These are phyloP conservation scores for Tympanuchus pallidicinctus DNA, from an alignment of 2,113 vertebrate species.

Conservation along the genomic window DNA sequence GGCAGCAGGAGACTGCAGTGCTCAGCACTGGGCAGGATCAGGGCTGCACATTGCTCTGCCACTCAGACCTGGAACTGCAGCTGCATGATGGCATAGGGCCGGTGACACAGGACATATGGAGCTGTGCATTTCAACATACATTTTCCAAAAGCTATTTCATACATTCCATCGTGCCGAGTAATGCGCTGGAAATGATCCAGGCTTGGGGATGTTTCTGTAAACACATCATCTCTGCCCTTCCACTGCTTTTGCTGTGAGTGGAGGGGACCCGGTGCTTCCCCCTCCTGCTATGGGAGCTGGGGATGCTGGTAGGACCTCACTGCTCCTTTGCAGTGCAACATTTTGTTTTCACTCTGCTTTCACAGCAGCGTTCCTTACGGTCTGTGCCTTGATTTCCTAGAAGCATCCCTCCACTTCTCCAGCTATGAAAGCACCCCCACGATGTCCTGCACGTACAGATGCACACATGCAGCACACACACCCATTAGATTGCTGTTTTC, in stretches of 20 bases:
- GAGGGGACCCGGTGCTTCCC: constrained; percentile 34
- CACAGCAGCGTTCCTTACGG: background rate
- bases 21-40: background rate
- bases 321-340: background rate
- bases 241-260: background rate
- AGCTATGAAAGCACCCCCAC: constrained; percentile 61
- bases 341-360: background rate
- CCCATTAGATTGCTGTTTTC: background rate
- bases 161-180: constrained; percentile 43
- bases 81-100: background rate
- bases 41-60: accelerated
- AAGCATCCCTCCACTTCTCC: constrained; percentile 28
- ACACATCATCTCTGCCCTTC: constrained; percentile 17
- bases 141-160: background rate
- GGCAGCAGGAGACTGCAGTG: background rate
- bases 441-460: constrained; percentile 39
- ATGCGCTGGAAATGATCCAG: constrained; percentile 44
- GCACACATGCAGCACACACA: background rate
- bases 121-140: constrained; percentile 7
- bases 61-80: accelerated
- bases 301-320: background rate
- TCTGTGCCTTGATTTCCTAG: constrained; percentile 59
- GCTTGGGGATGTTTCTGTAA: constrained; percentile 33
- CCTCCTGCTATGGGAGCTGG: background rate
- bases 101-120: constrained; percentile 31